Evolutionary conservation across 2,888 invertebrate species (phyloP), one percentile per base, ranked within the genome.

Genomic region (Hydropsyche betteni): DNA sequence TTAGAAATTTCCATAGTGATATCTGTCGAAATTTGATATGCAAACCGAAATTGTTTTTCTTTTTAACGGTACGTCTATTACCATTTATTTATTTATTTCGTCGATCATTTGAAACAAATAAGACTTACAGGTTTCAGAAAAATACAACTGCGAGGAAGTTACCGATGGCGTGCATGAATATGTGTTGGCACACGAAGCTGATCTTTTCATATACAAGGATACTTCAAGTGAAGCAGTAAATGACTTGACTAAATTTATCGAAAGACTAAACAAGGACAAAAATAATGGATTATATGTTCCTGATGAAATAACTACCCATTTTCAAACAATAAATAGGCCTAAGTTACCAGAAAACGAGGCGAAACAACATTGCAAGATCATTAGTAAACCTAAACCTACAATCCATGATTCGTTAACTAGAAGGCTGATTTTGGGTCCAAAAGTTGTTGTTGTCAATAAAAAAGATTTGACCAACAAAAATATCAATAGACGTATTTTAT

Each of bases 21-120:
- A 64, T 12, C 12, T 64, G 64, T 36, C 2, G 4, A 12, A 12
- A 7, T 64, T 64, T 64, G n/a, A 8, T 8, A 12, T 64, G 64
- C 34, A 64, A 64, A 34, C 64, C 64, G 6, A 64, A 64, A 36
- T 36, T 64, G 10, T 64, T 64, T 34, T 64, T 64, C 64, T 36
- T 64, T 10, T 36, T 64, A 36, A n/a, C 5, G 64, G 64, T 61
- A 5, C n/a, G 34, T 64, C 36, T 64, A 24, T 24, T 24, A 24
- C 2, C 24, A 24, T 24, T 24, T 24, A 24, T 24, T 2, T 24
- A 2, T 24, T 24, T 2, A 24, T 24, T 24, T 24, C 24, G 24
- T 24, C 24, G 24, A 24, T 24, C 24, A 24, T 24, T 24, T 24
- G 24, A 24, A 24, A 24, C 2, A 24, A 24, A 24, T 24, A 24